phyloP scores from a whole-genome alignment of 2,888 invertebrate species.

The Heliconius ismenius region DNA sequence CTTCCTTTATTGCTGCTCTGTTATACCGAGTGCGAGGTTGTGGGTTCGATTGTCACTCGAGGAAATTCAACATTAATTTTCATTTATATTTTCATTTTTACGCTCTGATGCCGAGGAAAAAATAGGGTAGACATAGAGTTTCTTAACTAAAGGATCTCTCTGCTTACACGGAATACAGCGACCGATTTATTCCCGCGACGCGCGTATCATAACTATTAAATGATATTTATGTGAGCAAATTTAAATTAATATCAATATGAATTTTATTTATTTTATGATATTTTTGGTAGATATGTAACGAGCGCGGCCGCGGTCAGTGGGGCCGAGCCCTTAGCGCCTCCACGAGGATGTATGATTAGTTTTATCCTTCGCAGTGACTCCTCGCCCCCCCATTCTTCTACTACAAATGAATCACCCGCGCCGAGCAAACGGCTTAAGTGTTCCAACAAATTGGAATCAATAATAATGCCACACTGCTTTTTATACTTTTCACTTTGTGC shows the following conservation, averaged over 20 bases:
- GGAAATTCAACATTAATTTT: too few relatives aligned
- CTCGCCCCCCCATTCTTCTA: constrained; percentile 60
- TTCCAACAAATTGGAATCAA: constrained; percentile 54
- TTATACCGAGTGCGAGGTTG: neutral
- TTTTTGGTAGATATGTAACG: neutral
- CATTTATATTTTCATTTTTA: too few relatives aligned
- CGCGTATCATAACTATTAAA: too few relatives aligned
- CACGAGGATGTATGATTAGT: constrained; percentile 77
- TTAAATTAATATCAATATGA: too few relatives aligned
- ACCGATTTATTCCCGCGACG: too few relatives aligned
- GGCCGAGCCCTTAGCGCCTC: constrained; percentile 46
- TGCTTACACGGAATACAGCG: too few relatives aligned
- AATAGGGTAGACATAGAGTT: too few relatives aligned
- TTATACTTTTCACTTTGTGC: constrained; percentile 35
- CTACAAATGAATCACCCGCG: constrained; percentile 64
- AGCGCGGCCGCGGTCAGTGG: constrained; percentile 27
- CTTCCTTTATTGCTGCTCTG: constrained; percentile 6
- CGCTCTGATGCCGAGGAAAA: too few relatives aligned
- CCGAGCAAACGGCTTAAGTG: constrained; percentile 53
- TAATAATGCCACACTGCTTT: constrained; percentile 45
- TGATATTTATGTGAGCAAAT: too few relatives aligned
- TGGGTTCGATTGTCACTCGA: too few relatives aligned
- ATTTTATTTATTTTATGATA: neutral
- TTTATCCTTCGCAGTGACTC: constrained; percentile 66
- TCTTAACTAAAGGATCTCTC: too few relatives aligned